Evolutionary conservation across 2,888 invertebrate genomes (phyloP).

Genomic region (Ischnura elegans): DNA sequence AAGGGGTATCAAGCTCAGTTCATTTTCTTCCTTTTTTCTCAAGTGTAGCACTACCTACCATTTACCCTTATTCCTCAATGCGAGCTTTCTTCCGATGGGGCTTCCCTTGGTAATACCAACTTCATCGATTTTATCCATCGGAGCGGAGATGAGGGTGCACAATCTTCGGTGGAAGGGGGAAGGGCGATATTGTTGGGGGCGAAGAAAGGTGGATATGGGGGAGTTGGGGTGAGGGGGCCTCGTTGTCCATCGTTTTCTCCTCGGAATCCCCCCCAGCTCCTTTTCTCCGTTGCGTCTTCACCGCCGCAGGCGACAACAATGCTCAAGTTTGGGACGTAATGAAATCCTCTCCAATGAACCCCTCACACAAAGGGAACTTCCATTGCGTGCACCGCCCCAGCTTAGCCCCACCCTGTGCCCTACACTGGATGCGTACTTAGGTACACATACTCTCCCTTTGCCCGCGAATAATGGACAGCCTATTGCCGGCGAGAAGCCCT

Average conservation of each 20-base stretch:
- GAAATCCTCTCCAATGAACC: not conserved
- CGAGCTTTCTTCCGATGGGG: too few species aligned
- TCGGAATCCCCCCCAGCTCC: not conserved
- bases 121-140: too few species aligned
- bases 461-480: not conserved
- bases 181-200: not conserved
- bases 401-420: not conserved
- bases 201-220: not conserved
- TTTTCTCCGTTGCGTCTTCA: not conserved
- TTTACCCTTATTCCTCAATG: too few species aligned
- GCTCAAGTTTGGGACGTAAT: constrained; percentile 56
- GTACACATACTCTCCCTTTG: not conserved
- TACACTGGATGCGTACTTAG: not conserved
- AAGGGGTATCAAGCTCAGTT: too few species aligned
- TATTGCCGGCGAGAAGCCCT: not conserved
- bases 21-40: too few species aligned
- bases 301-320: constrained; percentile 39
- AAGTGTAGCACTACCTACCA: too few species aligned
- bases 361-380: not conserved
- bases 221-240: not conserved
- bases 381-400: not conserved
- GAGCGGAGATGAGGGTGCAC: too few species aligned
- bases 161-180: not conserved
- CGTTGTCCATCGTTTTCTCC: not conserved
- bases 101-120: too few species aligned